Evolutionary conservation across 2,113 vertebrate genomes (phyloP).

Genomic region (Chaetorhynchus papuensis): DNA sequence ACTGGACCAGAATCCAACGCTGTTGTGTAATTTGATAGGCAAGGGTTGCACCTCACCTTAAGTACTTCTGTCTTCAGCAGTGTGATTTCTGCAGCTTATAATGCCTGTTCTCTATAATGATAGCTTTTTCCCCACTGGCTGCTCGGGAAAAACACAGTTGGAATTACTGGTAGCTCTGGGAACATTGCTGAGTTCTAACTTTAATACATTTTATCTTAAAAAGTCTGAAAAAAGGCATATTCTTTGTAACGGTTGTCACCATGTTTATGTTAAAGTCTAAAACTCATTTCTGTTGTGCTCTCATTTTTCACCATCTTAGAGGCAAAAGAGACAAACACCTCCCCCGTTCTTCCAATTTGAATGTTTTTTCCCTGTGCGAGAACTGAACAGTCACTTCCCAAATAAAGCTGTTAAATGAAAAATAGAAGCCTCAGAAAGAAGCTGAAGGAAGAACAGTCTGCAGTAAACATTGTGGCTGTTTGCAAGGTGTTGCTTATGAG

Average conservation of each 20-base stretch:
- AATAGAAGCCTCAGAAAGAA: neutral
- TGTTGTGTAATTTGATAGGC: neutral
- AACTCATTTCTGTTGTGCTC: neutral
- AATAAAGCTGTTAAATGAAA: neutral
- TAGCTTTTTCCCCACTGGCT: neutral
- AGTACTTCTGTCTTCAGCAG: neutral
- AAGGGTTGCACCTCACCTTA: neutral
- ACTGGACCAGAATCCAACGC: neutral
- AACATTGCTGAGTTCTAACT: neutral
- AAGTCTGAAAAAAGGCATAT: neutral
- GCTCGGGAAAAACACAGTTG: neutral
- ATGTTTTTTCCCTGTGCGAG: neutral
- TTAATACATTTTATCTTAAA: neutral
- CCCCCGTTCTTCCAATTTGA: neutral
- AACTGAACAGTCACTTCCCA: neutral
- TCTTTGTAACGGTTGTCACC: neutral
- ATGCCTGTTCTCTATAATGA: neutral
- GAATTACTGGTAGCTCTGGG: neutral
- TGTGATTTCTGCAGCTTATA: neutral
- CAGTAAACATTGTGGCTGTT: neutral
- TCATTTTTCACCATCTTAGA: neutral
- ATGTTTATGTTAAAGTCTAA: neutral
- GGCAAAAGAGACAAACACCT: neutral
- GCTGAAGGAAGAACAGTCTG: neutral
- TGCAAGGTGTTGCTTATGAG: neutral